Base-by-base conservation (phyloP, 2,888 invertebrate genomes). In the Neria commutata region DNA sequence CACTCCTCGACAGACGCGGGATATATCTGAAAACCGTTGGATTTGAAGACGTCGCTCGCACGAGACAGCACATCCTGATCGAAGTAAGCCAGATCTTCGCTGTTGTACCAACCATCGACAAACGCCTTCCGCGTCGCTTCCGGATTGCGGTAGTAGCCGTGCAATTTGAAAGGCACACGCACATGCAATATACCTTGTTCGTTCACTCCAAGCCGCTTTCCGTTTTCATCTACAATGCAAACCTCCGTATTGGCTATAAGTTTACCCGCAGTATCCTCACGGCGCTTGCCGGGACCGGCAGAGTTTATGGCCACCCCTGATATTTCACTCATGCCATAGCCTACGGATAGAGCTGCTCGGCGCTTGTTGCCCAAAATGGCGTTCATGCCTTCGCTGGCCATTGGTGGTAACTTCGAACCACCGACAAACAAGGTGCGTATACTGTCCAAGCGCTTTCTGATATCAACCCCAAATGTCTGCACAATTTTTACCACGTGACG, bases 1-100 rank as follows among this genome's bases (percentile, higher is more conserved):
- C 77, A 65, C n/a, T 75, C 71, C 57, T 80, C 80, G 34, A 80
- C 74, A 61, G 75, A 72, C 34, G 66, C 66, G n/a, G 80, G 79
- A 54, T 70, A 76, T 4, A 78, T 71, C 52, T 71, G 69, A 34
- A 71, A 73, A 56, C 69, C 64, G 37, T 71, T 69, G 51, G 68
- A 73, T 50, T 75, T 77, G 4, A 80, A 71, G 58, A 77, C 70
- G 4, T 80, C 80, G 29, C 69, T 69, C 17, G 72, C 73, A 2
- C 80, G 71, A 1, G 71, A 74, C 53, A 68, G 67, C 4, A 74
- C 67, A 3, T 73, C 71, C 3, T 73, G 69, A 47, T 80, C 76
- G 19, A 80, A 74, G 58, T 72, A 76, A 1, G 79, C 80, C 33
- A 78, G 65, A 58, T 80, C 80, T 0, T 78, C 77, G 0, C 76